phyloP scores from a whole-genome alignment of 2,797 vertebrate genomes.

The Remorina albescens region DNA sequence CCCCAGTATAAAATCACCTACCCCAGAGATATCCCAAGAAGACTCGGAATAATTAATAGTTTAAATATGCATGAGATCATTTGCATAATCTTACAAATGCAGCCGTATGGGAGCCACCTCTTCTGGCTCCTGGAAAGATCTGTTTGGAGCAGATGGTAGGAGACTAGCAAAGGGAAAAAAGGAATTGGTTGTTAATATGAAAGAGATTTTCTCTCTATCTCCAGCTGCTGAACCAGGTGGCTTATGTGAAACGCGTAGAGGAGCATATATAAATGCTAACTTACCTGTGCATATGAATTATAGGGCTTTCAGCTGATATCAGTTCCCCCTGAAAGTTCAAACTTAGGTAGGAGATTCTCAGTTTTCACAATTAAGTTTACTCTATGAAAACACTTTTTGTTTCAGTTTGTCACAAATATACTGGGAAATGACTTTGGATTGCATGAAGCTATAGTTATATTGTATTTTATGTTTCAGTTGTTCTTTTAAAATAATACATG shows the following conservation, averaged over 20 bases:
- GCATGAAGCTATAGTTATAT: too few species aligned
- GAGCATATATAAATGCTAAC: not conserved
- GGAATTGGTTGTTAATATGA: conserved; percentile 53
- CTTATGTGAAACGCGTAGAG: conserved; percentile 9
- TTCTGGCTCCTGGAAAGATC: conserved; percentile 62
- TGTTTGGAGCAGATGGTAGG: conserved; percentile 74
- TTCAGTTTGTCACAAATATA: not conserved
- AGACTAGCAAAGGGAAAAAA: conserved; percentile 34
- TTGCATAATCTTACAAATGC: conserved; percentile 69
- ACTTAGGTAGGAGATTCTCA: not conserved
- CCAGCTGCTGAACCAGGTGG: conserved; percentile 14
- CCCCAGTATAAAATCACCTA: conserved; percentile 36
- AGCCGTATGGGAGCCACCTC: conserved; percentile 48
- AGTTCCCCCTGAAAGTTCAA: not conserved
- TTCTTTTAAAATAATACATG: too few species aligned
- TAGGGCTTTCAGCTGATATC: conserved; percentile 2
- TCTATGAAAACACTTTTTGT: not conserved
- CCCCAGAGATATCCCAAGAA: conserved; percentile 48
- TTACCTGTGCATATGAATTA: not conserved
- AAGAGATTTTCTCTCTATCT: conserved; percentile 34
- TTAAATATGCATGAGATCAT: conserved; percentile 79
- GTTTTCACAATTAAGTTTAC: not conserved
- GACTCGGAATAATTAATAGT: conserved; percentile 70
- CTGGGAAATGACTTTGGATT: not conserved
- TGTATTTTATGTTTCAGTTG: too few species aligned